These are phyloP conservation scores for Acanthurus lineatus DNA, from an alignment of 2,797 vertebrate species.

Conservation along the genomic window DNA sequence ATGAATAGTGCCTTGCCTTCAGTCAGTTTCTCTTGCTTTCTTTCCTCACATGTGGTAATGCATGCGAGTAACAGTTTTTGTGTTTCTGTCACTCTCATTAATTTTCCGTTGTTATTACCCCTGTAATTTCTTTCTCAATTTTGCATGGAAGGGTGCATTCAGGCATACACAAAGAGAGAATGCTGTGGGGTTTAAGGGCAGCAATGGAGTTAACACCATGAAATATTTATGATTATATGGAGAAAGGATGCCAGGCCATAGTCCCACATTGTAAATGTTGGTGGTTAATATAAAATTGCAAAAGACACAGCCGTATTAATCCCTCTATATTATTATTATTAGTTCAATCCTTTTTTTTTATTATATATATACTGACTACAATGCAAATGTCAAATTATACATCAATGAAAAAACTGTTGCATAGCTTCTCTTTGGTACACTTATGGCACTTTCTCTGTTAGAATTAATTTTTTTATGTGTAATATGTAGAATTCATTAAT, in stretches of 20 bases:
- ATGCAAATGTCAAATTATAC: too few relatives aligned
- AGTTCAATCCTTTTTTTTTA: too few relatives aligned
- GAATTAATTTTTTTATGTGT: too few relatives aligned
- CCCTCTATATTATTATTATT: slow-evolving; percentile 1
- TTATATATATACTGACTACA: too few relatives aligned
- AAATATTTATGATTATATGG: slow-evolving; percentile 59
- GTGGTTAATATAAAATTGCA: slow-evolving; percentile 21
- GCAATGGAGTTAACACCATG: slow-evolving; percentile 49
- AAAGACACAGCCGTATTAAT: slow-evolving; percentile 21
- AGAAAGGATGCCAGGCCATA: slow-evolving; percentile 17
- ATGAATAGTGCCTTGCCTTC: slow-evolving; percentile 8
- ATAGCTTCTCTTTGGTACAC: too few relatives aligned
- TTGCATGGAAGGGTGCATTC: slow-evolving; percentile 13
- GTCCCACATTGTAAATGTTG: slow-evolving; percentile 21
- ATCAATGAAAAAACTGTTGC: too few relatives aligned
- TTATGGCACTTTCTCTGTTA: too few relatives aligned
- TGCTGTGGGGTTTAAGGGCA: slow-evolving; percentile 42
- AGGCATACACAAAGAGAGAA: slow-evolving; percentile 8
- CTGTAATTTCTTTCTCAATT: slow-evolving; percentile 28
- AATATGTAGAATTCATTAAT: too few relatives aligned
- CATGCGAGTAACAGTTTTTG: neutral
- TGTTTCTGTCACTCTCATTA: slow-evolving; percentile 1
- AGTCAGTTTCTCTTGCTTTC: slow-evolving; percentile 1
- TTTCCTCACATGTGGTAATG: neutral
- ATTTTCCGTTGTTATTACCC: slow-evolving; percentile 11